Conservation (phyloP, 2,888 invertebrate species). For the Dioctria linearis region DNA sequence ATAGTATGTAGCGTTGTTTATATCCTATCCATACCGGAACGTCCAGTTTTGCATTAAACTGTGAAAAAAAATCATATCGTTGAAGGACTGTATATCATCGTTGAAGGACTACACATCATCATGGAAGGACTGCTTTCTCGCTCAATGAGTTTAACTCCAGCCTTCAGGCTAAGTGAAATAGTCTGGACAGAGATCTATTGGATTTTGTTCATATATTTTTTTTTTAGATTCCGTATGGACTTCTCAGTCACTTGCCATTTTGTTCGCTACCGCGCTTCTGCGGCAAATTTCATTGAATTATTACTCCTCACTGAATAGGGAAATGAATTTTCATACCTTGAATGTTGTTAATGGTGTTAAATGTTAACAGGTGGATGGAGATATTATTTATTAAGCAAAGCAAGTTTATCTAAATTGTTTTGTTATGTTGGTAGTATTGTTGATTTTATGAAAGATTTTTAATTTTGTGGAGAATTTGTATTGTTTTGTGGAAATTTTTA, state of each 20-base stretch:
- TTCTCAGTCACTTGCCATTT: neutral
- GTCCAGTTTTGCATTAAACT: neutral
- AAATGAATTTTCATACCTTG: slow-evolving; percentile 1
- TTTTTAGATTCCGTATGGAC: neutral
- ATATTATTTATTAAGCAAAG: too few species aligned
- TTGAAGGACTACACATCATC: too few species aligned
- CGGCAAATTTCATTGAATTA: slow-evolving; percentile 3
- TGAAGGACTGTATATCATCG: neutral
- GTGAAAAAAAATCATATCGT: slow-evolving; percentile 2
- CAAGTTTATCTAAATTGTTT: too few species aligned
- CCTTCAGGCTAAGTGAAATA: neutral
- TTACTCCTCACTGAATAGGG: slow-evolving; percentile 6
- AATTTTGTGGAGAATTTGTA: too few species aligned
- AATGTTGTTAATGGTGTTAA: neutral
- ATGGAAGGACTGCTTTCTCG: neutral
- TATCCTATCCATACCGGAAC: neutral
- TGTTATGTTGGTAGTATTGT: too few species aligned
- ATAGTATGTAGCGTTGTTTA: neutral
- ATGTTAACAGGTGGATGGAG: too few species aligned
- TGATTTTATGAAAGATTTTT: too few species aligned
- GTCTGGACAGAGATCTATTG: slow-evolving; percentile 6
- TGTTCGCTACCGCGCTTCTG: neutral
- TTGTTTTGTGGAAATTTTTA: too few species aligned
- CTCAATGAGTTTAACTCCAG: neutral
- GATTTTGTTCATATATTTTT: neutral